Evolutionary conservation across 64 coral and sea anemone species (phyloP), one percentile per base, ranked within the genome.

Genomic region (Catalaphyllia jardinei): DNA sequence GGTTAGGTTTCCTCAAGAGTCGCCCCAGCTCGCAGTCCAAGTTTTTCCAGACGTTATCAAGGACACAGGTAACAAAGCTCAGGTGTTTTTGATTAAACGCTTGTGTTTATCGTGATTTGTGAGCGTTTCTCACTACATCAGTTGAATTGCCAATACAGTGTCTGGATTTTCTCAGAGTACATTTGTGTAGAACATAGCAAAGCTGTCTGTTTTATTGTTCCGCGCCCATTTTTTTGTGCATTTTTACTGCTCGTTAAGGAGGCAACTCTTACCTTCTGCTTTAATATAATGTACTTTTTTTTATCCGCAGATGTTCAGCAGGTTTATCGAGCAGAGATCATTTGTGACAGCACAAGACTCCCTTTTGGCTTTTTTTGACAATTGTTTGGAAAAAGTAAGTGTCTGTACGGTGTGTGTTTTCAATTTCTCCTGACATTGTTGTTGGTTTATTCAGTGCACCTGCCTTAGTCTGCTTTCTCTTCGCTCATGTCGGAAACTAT

Each of bases 301-400:
- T 25, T 80, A 55, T 20, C 61, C 79, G 17, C 71, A 98, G 96
- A 94, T 98, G 96, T 98, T 98, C 78, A 94, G 96, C 86, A 82
- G 96, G 79, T 98, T 98, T 85, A 98, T 98, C 69, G 96, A 98
- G 83, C 90, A 94, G 78, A 77, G 96, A 57, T 98, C 96, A 2
- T 98, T 98, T 57, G 96, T 98, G 16, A 92, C 96, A 35, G 79
- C 93, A 18, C 96, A 98, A 79, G 96, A 98, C 20, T 89, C 93
- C 31, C 77, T 94, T 8, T 83, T 94, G 15, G 96, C 93, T 12
- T 98, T 98, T 71, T 98, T 94, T 62, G 96, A 98, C 60, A 90
- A 94, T 51, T 84, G 89, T 54, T 87, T 86, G 49, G 96, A 94
- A 60, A 98, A 90, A 71, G 96, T 98, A 86, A 52, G 38, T 35